These are phyloP conservation scores for Microtus pennsylvanicus DNA, from an alignment of 2,113 vertebrate species.

Conservation along the genomic window DNA sequence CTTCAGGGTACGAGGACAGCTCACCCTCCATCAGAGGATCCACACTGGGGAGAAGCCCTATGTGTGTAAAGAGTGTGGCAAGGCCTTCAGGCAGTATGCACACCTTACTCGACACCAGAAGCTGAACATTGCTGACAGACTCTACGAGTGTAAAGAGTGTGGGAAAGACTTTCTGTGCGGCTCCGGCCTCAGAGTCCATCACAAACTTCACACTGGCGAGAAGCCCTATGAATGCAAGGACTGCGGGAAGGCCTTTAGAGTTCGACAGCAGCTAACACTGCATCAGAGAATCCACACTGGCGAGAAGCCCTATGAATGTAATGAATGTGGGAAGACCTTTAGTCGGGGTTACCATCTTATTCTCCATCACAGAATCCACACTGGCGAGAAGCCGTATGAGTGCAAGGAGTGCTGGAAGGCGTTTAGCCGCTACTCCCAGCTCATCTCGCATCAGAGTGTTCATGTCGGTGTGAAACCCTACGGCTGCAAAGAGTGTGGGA, in stretches of 20 bases:
- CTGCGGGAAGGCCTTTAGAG: constrained; percentile 87
- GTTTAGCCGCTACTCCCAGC: constrained; percentile 82
- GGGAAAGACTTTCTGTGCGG: constrained; percentile 89
- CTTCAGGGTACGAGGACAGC: constrained; percentile 77
- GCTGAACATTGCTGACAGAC: constrained; percentile 86
- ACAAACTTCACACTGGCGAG: constrained; percentile 80
- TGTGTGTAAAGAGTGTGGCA: constrained; percentile 78
- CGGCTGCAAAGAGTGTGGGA: constrained; percentile 81
- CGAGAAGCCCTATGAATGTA: constrained; percentile 80
- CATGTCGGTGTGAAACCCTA: constrained; percentile 83
- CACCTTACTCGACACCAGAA: constrained; percentile 80
- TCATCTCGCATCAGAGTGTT: constrained; percentile 82
- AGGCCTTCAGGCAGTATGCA: constrained; percentile 78
- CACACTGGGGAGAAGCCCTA: constrained; percentile 81
- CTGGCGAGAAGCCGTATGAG: constrained; percentile 83
- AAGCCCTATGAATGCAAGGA: constrained; percentile 84
- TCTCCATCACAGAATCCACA: constrained; percentile 82
- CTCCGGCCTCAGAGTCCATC: constrained; percentile 87
- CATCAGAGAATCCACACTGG: constrained; percentile 80
- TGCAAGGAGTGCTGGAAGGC: constrained; percentile 84
- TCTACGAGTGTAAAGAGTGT: constrained; percentile 91
- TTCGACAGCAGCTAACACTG: constrained; percentile 82
- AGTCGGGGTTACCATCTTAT: constrained; percentile 83
- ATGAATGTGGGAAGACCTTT: constrained; percentile 82
- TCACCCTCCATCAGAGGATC: constrained; percentile 80